Base-by-base conservation (phyloP, 2,797 vertebrate species). In the Acanthis flammea region DNA sequence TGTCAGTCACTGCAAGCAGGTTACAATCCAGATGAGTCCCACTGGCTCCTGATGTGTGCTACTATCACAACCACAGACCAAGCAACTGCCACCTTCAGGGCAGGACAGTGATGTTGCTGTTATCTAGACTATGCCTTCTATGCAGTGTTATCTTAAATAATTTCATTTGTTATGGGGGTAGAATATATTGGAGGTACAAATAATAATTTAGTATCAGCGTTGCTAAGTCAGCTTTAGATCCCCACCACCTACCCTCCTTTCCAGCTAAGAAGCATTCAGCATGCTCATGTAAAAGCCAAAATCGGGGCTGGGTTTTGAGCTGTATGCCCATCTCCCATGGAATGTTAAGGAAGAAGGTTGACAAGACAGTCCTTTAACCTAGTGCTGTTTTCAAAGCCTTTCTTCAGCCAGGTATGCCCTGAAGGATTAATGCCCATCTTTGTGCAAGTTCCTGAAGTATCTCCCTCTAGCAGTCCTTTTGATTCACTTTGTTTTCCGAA, bases 251-350 rank as follows among this genome's bases (percentile, higher is more conserved):
- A 37, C 14, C n/a, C 28, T 37, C 41, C 13, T 68, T 85, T 61
- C 35, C 28, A 67, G 10, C 57, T 39, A 55, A 61, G 51, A 10
- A 39, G n/a, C 19, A 27, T 48, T 74, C 35, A 55, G 28, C 27
- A 9, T 50, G 70, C 18, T 25, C 23, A 1, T 70, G 5, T 48
- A 48, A 31, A 53, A 66, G 12, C n/a, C 65, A 10, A 66, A 61
- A n/a, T 35, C 14, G 12, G 62, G 18, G 12, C 57, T 66, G 30
- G 35, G 10, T 14, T 66, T 53, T 66, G 42, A 66, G n/a, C 16
- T 33, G 21, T 28, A 2, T 41, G 12, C 2, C 1, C 31, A 23
- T 70, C 19, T 51, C 17, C 54, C 1, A 1, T 48, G 19, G 33
- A 66, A 50, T 48, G 24, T 1, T 24, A 31, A 65, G 17, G 22